These are phyloP conservation scores for Uloborus plumipes DNA, from an alignment of 2,888 invertebrate species.

Conservation along the genomic window DNA sequence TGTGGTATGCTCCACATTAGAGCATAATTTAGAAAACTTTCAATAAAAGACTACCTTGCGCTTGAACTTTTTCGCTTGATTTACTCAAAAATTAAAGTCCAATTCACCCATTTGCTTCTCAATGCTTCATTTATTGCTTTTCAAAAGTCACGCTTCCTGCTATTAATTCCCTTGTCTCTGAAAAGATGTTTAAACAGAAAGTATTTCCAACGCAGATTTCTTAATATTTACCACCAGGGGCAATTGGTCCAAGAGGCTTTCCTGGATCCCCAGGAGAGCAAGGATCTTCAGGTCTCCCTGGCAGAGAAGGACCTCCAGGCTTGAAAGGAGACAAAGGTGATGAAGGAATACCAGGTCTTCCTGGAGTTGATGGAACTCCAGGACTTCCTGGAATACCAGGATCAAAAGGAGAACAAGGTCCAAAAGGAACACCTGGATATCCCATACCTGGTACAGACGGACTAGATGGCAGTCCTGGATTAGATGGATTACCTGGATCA, in stretches of 20 bases:
- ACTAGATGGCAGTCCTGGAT: constrained; percentile 56
- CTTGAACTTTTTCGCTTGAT: no score
- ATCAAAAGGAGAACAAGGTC: constrained; percentile 75
- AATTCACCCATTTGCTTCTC: no score
- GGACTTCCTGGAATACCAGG: constrained; percentile 75
- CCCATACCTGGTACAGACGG: constrained; percentile 55
- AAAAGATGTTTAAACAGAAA: no score
- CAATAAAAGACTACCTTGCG: no score
- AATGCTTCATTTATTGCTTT: no score
- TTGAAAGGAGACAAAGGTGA: constrained; percentile 77
- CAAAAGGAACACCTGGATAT: constrained; percentile 60
- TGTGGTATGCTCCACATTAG: no score
- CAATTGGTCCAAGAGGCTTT: constrained; percentile 80
- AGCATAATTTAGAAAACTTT: no score
- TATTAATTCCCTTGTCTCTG: no score
- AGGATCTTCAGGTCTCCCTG: constrained; percentile 43
- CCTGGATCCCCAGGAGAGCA: constrained; percentile 83
- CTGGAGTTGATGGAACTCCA: constrained; percentile 74
- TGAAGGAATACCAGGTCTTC: constrained; percentile 75
- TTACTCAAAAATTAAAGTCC: no score
- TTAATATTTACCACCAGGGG: constrained; percentile 12
- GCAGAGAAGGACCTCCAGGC: constrained; percentile 79
- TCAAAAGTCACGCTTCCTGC: no score
- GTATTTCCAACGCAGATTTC: no score
- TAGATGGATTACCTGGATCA: constrained; percentile 76